These are phyloP conservation scores for Drosophila chauvacae DNA, from an alignment of 1,140 invertebrate genomes.

Conservation along the genomic window DNA sequence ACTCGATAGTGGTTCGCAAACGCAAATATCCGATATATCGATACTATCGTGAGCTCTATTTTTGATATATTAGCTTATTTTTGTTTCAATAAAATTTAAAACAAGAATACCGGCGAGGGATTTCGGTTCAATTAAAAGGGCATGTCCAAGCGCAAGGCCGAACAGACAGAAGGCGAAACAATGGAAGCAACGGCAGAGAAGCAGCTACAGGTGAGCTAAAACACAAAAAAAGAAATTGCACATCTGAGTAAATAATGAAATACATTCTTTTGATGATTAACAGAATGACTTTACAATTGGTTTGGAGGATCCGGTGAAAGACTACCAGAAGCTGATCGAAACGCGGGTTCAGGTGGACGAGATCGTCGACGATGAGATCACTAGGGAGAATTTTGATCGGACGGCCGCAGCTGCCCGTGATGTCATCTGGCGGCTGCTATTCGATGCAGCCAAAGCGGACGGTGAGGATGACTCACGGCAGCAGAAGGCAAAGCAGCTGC, in stretches of 20 bases:
- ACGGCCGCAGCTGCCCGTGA: constrained; percentile 55
- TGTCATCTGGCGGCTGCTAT: constrained; percentile 65
- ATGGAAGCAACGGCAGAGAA: constrained; percentile 49
- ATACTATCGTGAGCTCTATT: too few species aligned
- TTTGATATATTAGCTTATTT: background rate
- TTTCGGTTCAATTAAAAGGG: background rate
- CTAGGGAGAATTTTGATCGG: constrained; percentile 55
- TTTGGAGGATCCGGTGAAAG: constrained; percentile 40
- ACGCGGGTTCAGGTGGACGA: constrained; percentile 52
- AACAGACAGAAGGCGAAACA: constrained; percentile 16
- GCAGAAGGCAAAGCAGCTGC: constrained; percentile 55
- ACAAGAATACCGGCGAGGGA: background rate
- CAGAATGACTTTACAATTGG: constrained; percentile 38
- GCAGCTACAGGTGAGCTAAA: constrained; percentile 28
- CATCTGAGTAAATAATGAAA: constrained; percentile 1
- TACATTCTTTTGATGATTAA: background rate
- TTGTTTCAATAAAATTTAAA: background rate
- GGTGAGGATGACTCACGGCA: constrained; percentile 50
- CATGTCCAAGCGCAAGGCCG: constrained; percentile 64
- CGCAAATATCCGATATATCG: too few species aligned
- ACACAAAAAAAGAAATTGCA: background rate
- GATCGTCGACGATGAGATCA: constrained; percentile 61
- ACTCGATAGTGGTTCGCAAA: too few species aligned
- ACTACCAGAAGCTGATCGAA: constrained; percentile 57
- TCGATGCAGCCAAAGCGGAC: constrained; percentile 13